A percentile compares a stretch with the other conserved stretches of the same genome.
Conservation (phyloP, 2,888 invertebrate species). For the Troilus luridus region DNA sequence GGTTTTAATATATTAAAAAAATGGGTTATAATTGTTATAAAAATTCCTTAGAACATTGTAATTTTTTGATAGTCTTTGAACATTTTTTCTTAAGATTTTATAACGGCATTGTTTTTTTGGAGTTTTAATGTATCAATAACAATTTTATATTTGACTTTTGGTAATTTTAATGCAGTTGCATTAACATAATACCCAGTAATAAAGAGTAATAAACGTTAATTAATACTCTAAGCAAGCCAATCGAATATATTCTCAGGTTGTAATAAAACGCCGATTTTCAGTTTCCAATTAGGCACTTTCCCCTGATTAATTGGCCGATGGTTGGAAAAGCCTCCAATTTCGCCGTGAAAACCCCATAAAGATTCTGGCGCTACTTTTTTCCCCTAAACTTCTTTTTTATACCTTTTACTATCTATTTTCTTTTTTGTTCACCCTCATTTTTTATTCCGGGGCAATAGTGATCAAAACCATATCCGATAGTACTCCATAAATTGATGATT, state of each 20-base stretch:
- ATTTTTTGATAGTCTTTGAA: too few species aligned
- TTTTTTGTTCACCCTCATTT: not conserved
- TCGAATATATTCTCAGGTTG: slow-evolving; percentile 51
- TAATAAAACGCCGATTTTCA: slow-evolving; percentile 45
- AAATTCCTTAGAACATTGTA: too few species aligned
- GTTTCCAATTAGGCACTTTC: slow-evolving; percentile 40
- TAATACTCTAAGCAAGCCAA: slow-evolving; percentile 12
- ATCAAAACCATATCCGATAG: slow-evolving; percentile 7
- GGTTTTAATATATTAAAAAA: too few species aligned
- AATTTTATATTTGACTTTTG: not conserved
- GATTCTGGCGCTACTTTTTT: slow-evolving; percentile 22
- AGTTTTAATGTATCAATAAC: too few species aligned
- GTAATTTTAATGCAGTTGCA: not conserved
- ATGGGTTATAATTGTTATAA: too few species aligned
- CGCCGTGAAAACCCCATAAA: slow-evolving; percentile 40
- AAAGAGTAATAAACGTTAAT: not conserved
- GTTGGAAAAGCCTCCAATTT: slow-evolving; percentile 47
- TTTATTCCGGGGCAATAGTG: not conserved
- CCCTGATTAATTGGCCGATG: slow-evolving; percentile 39
- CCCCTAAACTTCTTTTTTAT: not conserved
- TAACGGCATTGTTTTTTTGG: too few species aligned
- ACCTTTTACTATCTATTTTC: slow-evolving; percentile 14
- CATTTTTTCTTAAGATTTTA: too few species aligned
- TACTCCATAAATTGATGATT: not conserved
- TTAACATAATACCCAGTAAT: not conserved